Evolutionary conservation across 2,888 invertebrate genomes (phyloP).

Genomic region (Molanna angustata): DNA sequence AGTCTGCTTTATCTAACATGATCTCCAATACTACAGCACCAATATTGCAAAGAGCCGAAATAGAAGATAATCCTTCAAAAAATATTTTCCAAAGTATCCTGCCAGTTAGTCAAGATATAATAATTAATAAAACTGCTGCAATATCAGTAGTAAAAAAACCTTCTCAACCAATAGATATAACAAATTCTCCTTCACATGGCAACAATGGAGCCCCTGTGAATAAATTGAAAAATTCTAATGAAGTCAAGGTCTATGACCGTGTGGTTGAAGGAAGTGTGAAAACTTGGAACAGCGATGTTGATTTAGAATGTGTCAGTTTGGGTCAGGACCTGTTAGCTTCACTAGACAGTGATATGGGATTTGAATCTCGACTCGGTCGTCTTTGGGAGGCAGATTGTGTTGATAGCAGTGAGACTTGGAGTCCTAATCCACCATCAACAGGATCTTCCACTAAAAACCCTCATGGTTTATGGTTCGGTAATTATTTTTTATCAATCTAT

Average conservation of each 20-base stretch:
- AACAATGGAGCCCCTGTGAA: slow-evolving; percentile 30
- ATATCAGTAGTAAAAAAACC: slow-evolving; percentile 15
- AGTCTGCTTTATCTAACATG: slow-evolving; percentile 37
- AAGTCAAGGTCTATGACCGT: slow-evolving; percentile 52
- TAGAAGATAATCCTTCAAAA: slow-evolving; percentile 32
- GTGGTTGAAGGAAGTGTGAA: slow-evolving; percentile 54
- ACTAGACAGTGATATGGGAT: slow-evolving; percentile 49
- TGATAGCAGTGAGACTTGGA: slow-evolving; percentile 39
- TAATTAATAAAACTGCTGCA: neutral
- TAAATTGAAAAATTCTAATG: slow-evolving; percentile 35
- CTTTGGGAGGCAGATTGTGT: slow-evolving; percentile 50
- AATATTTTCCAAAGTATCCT: slow-evolving; percentile 16
- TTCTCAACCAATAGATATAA: slow-evolving; percentile 27
- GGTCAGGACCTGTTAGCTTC: slow-evolving; percentile 60
- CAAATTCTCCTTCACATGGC: slow-evolving; percentile 13
- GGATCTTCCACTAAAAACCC: slow-evolving; percentile 40
- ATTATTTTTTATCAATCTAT: too few relatives aligned
- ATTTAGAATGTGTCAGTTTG: slow-evolving; percentile 59
- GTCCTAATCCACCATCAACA: slow-evolving; percentile 41
- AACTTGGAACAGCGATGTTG: slow-evolving; percentile 60
- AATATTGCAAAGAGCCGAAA: slow-evolving; percentile 37
- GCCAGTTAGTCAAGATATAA: slow-evolving; percentile 6
- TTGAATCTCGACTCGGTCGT: slow-evolving; percentile 40
- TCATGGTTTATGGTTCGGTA: slow-evolving; percentile 51
- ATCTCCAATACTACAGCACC: slow-evolving; percentile 37